Conservation (phyloP, 2,888 invertebrate species). For the Himalopsyche tibetana region DNA sequence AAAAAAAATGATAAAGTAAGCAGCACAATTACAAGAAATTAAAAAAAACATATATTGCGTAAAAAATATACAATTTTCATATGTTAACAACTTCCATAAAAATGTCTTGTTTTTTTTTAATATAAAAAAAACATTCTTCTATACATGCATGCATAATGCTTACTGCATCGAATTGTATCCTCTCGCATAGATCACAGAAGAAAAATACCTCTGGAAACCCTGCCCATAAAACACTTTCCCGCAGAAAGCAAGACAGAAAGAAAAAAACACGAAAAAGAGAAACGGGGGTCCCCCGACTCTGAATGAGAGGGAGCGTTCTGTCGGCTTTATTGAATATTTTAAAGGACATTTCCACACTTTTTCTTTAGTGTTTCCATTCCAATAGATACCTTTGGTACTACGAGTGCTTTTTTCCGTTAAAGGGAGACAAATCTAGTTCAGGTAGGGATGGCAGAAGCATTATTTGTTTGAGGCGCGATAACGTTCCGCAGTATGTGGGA, state of each 20-base stretch:
- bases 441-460: neutral
- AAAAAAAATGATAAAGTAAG: no score
- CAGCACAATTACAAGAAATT: no score
- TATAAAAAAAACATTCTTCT: no score
- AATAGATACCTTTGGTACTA: conserved; percentile 6
- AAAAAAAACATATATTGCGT: no score
- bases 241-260: neutral
- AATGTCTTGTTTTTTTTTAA: no score
- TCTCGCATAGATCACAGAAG: neutral
- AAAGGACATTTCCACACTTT: conserved; percentile 34
- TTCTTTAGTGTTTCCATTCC: conserved; percentile 30
- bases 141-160: neutral
- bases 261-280: conserved; percentile 18
- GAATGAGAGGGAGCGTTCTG: neutral
- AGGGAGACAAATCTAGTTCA: conserved; percentile 14
- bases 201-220: neutral
- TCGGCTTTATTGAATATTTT: conserved; percentile 31
- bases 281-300: neutral
- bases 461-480: neutral
- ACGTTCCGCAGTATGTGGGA: no score
- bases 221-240: conserved; percentile 15
- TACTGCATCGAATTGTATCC: neutral
- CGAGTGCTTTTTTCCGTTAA: neutral
- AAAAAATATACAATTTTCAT: no score
- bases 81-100: no score